A percentile compares a stretch with the other conserved stretches of the same genome.
These are phyloP conservation scores for Arremon aurantiirostris DNA, from an alignment of 2,797 vertebrate genomes.

Conservation along the genomic window DNA sequence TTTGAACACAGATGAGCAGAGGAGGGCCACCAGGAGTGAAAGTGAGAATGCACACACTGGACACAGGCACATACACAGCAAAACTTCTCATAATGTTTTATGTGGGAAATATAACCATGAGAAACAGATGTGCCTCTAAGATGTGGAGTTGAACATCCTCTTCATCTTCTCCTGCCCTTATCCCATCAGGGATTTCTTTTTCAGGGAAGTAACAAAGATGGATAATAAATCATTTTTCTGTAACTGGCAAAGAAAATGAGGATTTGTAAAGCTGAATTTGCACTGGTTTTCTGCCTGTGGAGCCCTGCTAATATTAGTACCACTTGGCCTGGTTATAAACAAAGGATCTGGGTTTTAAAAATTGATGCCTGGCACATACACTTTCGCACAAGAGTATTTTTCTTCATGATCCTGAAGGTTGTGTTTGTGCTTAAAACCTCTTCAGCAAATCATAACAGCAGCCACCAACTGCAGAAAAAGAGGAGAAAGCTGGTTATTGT, in stretches of 20 bases:
- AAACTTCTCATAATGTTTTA: neutral
- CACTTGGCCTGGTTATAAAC: neutral
- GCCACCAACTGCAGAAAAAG: neutral
- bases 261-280: neutral
- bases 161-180: neutral
- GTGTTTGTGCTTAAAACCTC: neutral
- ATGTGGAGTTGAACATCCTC: neutral
- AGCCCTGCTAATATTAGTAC: neutral
- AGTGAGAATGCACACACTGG: neutral
- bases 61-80: neutral
- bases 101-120: neutral
- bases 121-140: neutral
- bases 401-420: neutral
- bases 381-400: neutral
- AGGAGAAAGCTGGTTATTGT: neutral
- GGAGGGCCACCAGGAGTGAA: neutral
- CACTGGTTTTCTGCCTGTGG: neutral
- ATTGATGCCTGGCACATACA: neutral
- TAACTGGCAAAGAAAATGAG: neutral
- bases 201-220: neutral
- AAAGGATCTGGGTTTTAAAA: neutral
- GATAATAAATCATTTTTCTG: neutral
- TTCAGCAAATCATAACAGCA: neutral
- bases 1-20: neutral
- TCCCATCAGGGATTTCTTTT: neutral